Evolutionary conservation across 2,888 invertebrate genomes (phyloP).

Genomic region (Alcis repandata): DNA sequence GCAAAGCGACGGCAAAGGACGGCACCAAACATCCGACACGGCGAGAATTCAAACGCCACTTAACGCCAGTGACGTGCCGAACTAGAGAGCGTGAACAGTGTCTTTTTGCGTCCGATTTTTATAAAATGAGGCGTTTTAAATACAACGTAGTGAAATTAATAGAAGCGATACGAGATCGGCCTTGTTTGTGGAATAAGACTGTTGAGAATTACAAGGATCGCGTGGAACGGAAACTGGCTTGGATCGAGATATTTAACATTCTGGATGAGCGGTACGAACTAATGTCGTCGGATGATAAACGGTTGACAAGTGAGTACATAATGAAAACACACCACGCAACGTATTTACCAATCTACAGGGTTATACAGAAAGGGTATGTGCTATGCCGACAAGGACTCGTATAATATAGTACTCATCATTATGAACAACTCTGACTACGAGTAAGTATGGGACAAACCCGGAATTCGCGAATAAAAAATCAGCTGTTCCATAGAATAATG

Average conservation of each 20-base stretch:
- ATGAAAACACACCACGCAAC: slow-evolving; percentile 49
- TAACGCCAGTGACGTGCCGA: slow-evolving; percentile 68
- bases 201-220: slow-evolving; percentile 77
- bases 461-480: too few relatives aligned
- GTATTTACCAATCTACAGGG: too few relatives aligned
- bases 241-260: slow-evolving; percentile 74
- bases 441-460: too few relatives aligned
- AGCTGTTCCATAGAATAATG: too few relatives aligned
- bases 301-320: slow-evolving; percentile 62
- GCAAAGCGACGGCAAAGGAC: slow-evolving; percentile 49
- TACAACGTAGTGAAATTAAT: slow-evolving; percentile 72
- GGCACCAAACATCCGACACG: slow-evolving; percentile 63
- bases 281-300: slow-evolving; percentile 69
- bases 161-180: slow-evolving; percentile 63
- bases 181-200: slow-evolving; percentile 79
- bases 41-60: slow-evolving; percentile 49
- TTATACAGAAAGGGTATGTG: too few relatives aligned
- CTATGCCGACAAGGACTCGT: too few relatives aligned
- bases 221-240: slow-evolving; percentile 70
- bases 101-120: slow-evolving; percentile 43
- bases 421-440: too few relatives aligned
- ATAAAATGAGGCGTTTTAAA: slow-evolving; percentile 71
- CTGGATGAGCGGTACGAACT: slow-evolving; percentile 69
- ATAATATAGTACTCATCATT: too few relatives aligned
- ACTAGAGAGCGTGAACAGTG: slow-evolving; percentile 64